Base-by-base conservation (phyloP, 2,797 vertebrate species). In the Chrysocyon brachyurus region DNA sequence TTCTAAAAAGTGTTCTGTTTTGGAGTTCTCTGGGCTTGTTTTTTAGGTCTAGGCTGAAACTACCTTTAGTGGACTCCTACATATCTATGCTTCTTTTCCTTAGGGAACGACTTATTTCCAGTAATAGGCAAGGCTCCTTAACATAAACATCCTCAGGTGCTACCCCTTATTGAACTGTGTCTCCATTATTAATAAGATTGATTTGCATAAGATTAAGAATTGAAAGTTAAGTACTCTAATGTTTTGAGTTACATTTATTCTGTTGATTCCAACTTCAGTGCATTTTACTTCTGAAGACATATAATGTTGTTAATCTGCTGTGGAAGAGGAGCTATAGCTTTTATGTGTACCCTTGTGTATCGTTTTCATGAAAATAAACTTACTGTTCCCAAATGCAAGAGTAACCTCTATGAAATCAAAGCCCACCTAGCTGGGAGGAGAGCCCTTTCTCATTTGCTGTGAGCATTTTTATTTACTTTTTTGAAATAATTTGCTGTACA, bases 401-500 rank as follows among this genome's bases (percentile, higher is more conserved):
- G 26, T 77, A 66, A 79, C 31, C 3, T 7, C 14, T 96, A 0
- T 78, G 86, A 94, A 66, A 70, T 87, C 31, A 97, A 49, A 79
- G 52, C 14, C 36, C 28, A 57, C 21, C 28, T 56, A 33, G 22
- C 46, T 88, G 77, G 8, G 54, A 28, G 24, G 26, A 66, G 66
- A 90, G 26, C 12, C 49, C 21, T 91, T 72, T 90, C 56, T 89
- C 33, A 64, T 72, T 21, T 59, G 6, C 66, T 82, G 0, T 87
- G 33, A 33, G 54, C 59, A n/a, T 93, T 94, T 75, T 86, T 26
- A 61, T 73, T 84, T 46, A 77, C 68, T 93, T 94, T 94, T 46
- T 92, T 90, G 66, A 89, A 88, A 81, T n/a, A 89, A 14, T 31
- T 92, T 91, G 49, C 40, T 70, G 3, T 84, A 63, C 88, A 12